These are phyloP conservation scores for Drosophila recens DNA, from an alignment of 2,888 invertebrate genomes.

Conservation along the genomic window DNA sequence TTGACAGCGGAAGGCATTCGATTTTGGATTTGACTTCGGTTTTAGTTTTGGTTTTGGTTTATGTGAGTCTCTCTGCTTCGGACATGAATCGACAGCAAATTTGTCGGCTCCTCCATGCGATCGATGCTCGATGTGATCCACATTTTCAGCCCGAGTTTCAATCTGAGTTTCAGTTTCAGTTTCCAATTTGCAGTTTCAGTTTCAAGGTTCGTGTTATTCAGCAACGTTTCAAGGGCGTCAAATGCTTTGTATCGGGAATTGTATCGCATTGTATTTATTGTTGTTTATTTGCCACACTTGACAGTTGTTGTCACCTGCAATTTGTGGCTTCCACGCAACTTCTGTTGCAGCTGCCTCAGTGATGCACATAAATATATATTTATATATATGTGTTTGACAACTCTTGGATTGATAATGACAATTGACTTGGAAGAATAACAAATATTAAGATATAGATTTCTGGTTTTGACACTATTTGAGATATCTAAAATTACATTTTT, in stretches of 20 bases:
- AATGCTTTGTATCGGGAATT: conserved; percentile 12
- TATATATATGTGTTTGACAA: too few species aligned
- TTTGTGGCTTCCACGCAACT: conserved; percentile 20
- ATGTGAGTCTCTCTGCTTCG: conserved; percentile 18
- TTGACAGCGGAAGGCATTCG: conserved; percentile 54
- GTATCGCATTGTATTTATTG: neutral
- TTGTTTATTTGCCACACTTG: conserved; percentile 20
- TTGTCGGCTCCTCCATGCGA: conserved; percentile 35
- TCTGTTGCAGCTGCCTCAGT: conserved; percentile 1
- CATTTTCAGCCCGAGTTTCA: conserved; percentile 7
- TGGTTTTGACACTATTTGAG: too few species aligned
- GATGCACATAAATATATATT: neutral
- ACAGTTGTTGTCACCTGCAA: conserved; percentile 28
- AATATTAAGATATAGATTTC: too few species aligned
- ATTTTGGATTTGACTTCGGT: conserved; percentile 33
- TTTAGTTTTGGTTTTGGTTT: neutral
- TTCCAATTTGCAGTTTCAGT: conserved; percentile 14
- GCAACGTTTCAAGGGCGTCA: conserved; percentile 42
- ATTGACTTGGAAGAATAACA: neutral
- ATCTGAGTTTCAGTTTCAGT: neutral
- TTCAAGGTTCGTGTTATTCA: conserved; percentile 16
- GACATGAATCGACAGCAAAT: conserved; percentile 49
- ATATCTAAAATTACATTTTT: too few species aligned
- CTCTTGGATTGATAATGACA: too few species aligned
- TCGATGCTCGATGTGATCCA: conserved; percentile 32